Evolutionary conservation across 2,888 invertebrate species (phyloP), one percentile per base, ranked within the genome.

Genomic region (Sepioteuthis lessoniana): DNA sequence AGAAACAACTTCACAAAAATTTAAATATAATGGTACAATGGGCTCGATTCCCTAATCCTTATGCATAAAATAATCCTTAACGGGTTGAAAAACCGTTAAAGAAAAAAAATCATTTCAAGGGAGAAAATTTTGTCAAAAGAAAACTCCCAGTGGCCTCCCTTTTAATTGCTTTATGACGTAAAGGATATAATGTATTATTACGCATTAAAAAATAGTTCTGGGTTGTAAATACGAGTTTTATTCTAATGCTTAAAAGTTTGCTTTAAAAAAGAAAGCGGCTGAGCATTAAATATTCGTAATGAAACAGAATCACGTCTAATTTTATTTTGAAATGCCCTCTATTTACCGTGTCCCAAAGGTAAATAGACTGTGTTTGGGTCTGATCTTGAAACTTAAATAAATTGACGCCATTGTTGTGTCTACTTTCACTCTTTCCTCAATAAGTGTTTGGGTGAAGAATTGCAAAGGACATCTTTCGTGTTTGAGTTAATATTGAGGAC

Each of bases 101-200:
- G 7, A 42, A 42, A 42, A 42, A 42, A 55, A 21, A 55, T 19
- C 19, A n/a, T 76, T 31, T 76, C 76, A 76, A n/a, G n/a, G 76
- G 76, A 76, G 76, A 19, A n/a, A 76, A 76, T n/a, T 76, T 60
- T 60, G 76, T 76, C 13, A 76, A 10, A 76, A n/a, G n/a, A n/a
- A n/a, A 76, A 76, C 31, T 10, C 0, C 0, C 91, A 91, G 91
- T 46, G 21, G 28, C 21, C 19, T 91, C 91, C 91, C 47, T 42
- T 47, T 31, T 2, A 46, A 8, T 0, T 91, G n/a, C 38, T 91
- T 42, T 31, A 91, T 42, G 91, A 42, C 42, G 47, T 47, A 91
- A 91, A 28, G 28, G 19, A 91, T 31, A 91, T 16, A 35, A n/a
- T 46, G 91, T 91, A 91, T 91, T 47, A 91, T 42, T 91, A 91